Evolutionary conservation across 2,888 invertebrate species (phyloP).

Genomic region (Clistopyga incitator): DNA sequence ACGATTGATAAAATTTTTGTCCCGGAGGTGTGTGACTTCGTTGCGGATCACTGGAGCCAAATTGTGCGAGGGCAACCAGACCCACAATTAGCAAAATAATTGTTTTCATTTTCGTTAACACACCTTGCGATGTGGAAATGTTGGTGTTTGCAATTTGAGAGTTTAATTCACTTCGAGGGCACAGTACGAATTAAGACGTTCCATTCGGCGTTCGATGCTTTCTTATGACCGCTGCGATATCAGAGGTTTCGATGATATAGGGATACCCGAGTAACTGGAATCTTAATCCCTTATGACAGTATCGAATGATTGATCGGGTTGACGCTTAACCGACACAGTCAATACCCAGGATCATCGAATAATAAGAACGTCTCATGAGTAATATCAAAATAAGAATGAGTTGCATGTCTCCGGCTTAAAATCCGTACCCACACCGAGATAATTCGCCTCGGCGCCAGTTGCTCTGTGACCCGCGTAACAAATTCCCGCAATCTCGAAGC

Average conservation of each 20-base stretch:
- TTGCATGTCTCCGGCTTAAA: not conserved
- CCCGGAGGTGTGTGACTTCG: slow-evolving; percentile 54
- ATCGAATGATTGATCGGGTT: slow-evolving; percentile 66
- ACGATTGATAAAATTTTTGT: slow-evolving; percentile 62
- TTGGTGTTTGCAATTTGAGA: not conserved
- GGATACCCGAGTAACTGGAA: slow-evolving; percentile 47
- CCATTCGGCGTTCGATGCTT: slow-evolving; percentile 26
- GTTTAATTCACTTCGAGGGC: slow-evolving; percentile 4
- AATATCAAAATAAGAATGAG: not conserved
- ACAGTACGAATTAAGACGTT: slow-evolving; percentile 21
- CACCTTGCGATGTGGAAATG: not conserved
- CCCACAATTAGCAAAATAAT: slow-evolving; percentile 24
- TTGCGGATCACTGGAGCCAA: not conserved
- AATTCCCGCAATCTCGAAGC: slow-evolving; percentile 1
- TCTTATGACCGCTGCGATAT: slow-evolving; percentile 58
- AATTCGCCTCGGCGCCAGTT: not conserved
- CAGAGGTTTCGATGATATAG: slow-evolving; percentile 44
- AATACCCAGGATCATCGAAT: slow-evolving; percentile 47
- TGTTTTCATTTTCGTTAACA: slow-evolving; percentile 58
- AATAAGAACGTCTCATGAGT: not conserved
- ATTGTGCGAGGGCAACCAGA: slow-evolving; percentile 17
- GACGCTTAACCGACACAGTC: slow-evolving; percentile 1
- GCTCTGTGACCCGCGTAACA: not conserved
- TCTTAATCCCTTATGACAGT: slow-evolving; percentile 70
- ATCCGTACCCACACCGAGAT: not conserved